phyloP scores from a whole-genome alignment of 1,140 invertebrate genomes.

The Leptopilina clavipes region DNA sequence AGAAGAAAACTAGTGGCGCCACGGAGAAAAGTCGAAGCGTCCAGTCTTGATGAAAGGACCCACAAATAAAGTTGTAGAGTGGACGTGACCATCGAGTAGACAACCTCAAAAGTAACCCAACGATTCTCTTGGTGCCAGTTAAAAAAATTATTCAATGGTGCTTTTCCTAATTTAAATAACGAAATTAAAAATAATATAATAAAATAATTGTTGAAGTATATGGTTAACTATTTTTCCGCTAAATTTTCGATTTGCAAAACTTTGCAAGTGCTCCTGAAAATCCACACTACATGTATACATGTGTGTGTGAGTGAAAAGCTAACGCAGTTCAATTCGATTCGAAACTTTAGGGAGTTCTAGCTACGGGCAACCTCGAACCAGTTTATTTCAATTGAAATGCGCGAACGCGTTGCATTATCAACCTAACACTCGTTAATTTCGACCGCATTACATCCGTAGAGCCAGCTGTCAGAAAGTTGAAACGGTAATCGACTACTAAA shows the following conservation, averaged over 20 bases:
- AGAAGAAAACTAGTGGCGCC: too few species aligned
- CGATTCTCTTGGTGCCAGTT: too few species aligned
- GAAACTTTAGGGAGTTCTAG: not conserved
- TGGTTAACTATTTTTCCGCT: too few species aligned
- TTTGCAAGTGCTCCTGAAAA: not conserved
- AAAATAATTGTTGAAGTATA: too few species aligned
- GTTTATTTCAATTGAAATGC: constrained; percentile 22
- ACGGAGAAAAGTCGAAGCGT: too few species aligned
- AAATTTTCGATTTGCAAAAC: too few species aligned
- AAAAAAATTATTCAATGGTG: too few species aligned
- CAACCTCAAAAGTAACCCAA: too few species aligned
- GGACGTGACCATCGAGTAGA: too few species aligned
- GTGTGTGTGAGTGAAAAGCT: not conserved
- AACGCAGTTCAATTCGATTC: constrained; percentile 19
- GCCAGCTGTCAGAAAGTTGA: constrained; percentile 16
- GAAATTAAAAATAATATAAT: too few species aligned
- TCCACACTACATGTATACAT: not conserved
- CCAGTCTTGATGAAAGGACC: not conserved
- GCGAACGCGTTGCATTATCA: constrained; percentile 22
- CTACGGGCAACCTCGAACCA: not conserved
- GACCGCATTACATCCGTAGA: constrained; percentile 6
- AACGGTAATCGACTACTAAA: constrained; percentile 28
- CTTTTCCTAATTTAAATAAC: too few species aligned
- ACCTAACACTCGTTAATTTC: constrained; percentile 29
- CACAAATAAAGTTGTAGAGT: too few species aligned